Evolutionary conservation across 2,797 vertebrate species (phyloP).

Genomic region (Poecilia picta): DNA sequence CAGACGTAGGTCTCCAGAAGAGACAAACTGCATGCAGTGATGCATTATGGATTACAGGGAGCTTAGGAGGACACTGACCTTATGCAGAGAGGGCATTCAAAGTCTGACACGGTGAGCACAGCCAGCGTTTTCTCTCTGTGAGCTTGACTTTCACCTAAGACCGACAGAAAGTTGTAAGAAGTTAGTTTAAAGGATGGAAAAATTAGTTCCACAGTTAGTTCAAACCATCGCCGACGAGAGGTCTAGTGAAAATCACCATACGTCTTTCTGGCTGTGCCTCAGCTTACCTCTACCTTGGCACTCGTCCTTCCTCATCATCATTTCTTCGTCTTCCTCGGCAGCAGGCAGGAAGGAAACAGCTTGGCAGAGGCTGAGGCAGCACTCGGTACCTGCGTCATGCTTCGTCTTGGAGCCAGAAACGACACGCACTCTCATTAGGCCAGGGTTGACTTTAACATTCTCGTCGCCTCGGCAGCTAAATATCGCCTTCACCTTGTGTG

Average conservation of each 20-base stretch:
- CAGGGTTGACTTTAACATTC: conserved; percentile 3
- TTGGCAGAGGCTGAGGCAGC: conserved; percentile 82
- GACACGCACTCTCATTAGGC: background rate
- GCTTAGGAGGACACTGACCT: conserved; percentile 77
- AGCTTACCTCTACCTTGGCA: conserved; percentile 59
- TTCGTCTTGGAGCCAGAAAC: conserved; percentile 58
- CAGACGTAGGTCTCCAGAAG: conserved; percentile 16
- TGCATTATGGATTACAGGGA: conserved; percentile 31
- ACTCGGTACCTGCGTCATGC: conserved; percentile 72
- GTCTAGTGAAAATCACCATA: background rate
- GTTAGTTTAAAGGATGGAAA: background rate
- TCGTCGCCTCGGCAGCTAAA: background rate
- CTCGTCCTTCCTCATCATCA: conserved; percentile 78
- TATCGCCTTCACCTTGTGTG: conserved; percentile 48
- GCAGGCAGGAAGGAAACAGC: conserved; percentile 81
- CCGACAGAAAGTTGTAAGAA: conserved; percentile 2
- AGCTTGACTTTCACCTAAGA: conserved; percentile 57
- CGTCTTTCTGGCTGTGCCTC: background rate
- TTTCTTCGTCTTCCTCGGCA: conserved; percentile 79
- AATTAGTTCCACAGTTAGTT: background rate
- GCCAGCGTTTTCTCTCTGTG: conserved; percentile 56
- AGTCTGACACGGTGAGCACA: conserved; percentile 84
- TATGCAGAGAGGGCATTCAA: conserved; percentile 93
- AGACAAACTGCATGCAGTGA: conserved; percentile 4
- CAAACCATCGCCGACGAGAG: background rate